These are phyloP conservation scores for Choloepus hoffmanni DNA, from an alignment of 2,113 vertebrate genomes.

Conservation along the genomic window DNA sequence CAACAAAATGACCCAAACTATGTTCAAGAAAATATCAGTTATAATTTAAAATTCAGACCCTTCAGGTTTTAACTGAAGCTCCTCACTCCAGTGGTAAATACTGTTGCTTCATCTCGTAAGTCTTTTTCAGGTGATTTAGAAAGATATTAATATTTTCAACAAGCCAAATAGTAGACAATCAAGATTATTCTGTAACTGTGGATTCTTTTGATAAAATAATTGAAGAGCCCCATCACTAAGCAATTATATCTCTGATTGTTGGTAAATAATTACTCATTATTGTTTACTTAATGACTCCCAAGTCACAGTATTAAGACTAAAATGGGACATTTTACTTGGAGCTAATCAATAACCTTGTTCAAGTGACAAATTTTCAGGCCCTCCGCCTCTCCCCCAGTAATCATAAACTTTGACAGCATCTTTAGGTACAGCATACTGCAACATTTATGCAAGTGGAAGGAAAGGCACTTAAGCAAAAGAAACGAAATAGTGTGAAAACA, in stretches of 20 bases:
- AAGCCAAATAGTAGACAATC: background rate
- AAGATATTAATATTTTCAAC: background rate
- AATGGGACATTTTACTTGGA: constrained; percentile 26
- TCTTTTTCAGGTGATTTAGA: constrained; percentile 17
- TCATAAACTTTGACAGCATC: background rate
- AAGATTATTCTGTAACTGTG: background rate
- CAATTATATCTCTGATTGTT: background rate
- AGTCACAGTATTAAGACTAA: background rate
- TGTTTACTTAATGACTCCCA: background rate
- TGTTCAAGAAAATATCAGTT: background rate
- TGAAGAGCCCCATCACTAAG: background rate
- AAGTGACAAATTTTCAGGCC: background rate
- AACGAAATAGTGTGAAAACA: constrained; percentile 13
- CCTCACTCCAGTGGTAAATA: background rate
- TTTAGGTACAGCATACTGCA: background rate
- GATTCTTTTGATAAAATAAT: background rate
- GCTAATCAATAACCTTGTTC: background rate
- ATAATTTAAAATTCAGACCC: background rate
- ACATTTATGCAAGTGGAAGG: constrained; percentile 60
- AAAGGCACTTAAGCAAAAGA: constrained; percentile 58
- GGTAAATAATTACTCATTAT: background rate
- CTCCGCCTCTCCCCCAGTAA: background rate
- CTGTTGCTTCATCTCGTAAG: background rate
- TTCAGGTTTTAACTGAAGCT: constrained; percentile 32
- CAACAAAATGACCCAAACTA: constrained; percentile 1